Base-by-base conservation (phyloP, 1,140 invertebrate genomes). In the Eciton burchellii region DNA sequence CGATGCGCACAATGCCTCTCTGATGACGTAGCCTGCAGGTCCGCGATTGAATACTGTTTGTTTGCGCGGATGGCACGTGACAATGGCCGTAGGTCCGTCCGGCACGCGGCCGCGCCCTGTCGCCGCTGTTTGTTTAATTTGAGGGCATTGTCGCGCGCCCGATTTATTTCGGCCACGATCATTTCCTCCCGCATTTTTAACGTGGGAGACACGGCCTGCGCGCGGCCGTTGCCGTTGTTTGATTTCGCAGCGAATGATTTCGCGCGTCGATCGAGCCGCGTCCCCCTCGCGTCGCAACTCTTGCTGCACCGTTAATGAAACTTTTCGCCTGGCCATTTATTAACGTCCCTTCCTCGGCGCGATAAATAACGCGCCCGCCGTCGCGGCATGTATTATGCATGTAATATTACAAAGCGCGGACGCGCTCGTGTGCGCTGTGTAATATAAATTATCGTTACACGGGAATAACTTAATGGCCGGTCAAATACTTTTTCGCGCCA, bases 51-150 rank as follows among this genome's bases (percentile, higher is more conserved):
- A 87, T 77, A 72, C 76, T 86, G 82, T 89, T 83, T 90, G 84
- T 89, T 90, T 90, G 83, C 74, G 76, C 65, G 59, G 71, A 73
- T 41, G 83, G 68, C 89, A 90, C 88, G 90, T 81, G 90, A 88
- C 90, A 47, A 77, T 52, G 54, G 16, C 73, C 66, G 24, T 70
- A 85, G 76, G 82, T 62, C 63, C 26, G 49, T 43, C 82, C 76
- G 59, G 88, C 89, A 89, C 87, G 84, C 47, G 87, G 85, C 84
- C 77, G 41, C 79, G 71, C 73, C 79, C 82, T 66, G 35, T 41
- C 77, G 54, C 63, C 47, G 59, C 90, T 92, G 91, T 92, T 92
- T 92, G 90, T 91, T 91, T 89, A 92, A 92, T 92, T 92, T 90
- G 88, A 88, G 86, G 47, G 88, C 68, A 92, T 92, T 92, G 91